Evolutionary conservation across 2,888 invertebrate species (phyloP).

Genomic region (Fissipunctia ypsillon): DNA sequence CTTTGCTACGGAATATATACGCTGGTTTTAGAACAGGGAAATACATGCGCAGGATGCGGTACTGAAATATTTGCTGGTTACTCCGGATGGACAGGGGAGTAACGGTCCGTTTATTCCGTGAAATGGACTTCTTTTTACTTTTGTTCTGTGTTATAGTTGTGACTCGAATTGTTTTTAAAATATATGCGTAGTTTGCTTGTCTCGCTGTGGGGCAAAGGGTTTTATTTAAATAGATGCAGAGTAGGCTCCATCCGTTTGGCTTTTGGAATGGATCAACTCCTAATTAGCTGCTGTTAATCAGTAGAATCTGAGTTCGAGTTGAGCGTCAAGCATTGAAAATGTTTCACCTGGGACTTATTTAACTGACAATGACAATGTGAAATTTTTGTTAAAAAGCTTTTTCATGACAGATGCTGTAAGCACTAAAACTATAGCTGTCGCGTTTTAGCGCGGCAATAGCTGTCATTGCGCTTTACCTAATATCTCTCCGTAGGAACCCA

Average conservation of each 20-base stretch:
- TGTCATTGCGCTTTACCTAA: no score
- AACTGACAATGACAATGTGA: no score
- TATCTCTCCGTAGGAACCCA: no score
- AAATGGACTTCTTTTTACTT: constrained; percentile 18
- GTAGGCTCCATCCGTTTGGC: not conserved
- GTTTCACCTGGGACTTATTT: no score
- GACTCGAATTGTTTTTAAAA: constrained; percentile 13
- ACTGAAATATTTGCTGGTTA: constrained; percentile 38
- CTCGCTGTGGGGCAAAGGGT: not conserved
- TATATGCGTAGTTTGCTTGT: not conserved
- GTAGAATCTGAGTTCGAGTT: no score
- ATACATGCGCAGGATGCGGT: constrained; percentile 17
- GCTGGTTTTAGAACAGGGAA: constrained; percentile 36
- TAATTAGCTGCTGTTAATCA: not conserved
- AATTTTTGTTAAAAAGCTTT: not conserved
- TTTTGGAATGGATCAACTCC: not conserved
- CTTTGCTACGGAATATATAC: constrained; percentile 38
- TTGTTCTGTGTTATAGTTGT: not conserved
- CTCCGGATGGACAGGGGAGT: constrained; percentile 7
- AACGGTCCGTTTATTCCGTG: constrained; percentile 23
- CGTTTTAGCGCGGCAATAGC: no score
- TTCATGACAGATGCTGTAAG: not conserved
- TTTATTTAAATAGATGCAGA: not conserved
- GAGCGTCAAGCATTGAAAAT: no score
- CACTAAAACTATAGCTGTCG: no score